These are phyloP conservation scores for Dolichoris vasculosae DNA, from an alignment of 1,140 invertebrate species.

Conservation along the genomic window DNA sequence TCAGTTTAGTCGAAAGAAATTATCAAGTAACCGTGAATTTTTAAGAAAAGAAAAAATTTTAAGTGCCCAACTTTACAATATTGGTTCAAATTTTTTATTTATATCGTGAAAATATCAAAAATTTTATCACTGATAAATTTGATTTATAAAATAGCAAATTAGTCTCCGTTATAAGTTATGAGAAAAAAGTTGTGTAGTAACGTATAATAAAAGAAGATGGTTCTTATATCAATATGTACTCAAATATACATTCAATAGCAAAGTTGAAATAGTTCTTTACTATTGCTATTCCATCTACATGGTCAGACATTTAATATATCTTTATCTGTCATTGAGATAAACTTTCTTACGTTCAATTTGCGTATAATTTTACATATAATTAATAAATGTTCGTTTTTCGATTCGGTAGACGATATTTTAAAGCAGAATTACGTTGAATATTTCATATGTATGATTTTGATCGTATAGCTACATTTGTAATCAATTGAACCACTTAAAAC, in stretches of 20 bases:
- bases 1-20: not conserved
- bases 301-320: not conserved
- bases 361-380: not conserved
- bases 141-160: not conserved
- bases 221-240: not conserved
- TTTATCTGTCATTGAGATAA: not conserved
- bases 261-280: not conserved
- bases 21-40: not conserved
- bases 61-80: not conserved
- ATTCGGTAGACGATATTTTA: not conserved
- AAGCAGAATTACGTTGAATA: not conserved
- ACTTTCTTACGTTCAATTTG: not conserved
- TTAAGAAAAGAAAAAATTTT: not conserved
- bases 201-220: not conserved
- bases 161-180: not conserved
- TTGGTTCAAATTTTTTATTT: not conserved
- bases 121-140: not conserved
- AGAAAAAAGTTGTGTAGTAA: not conserved
- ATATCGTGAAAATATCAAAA: not conserved
- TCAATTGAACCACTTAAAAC: not conserved
- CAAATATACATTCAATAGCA: not conserved
- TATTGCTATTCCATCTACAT: not conserved
- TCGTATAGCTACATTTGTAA: not conserved
- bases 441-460: not conserved
- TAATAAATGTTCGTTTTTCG: not conserved